Percentiles rank a stretch among this genome's conserved stretches.
Conservation (phyloP, 2,113 vertebrate genomes). For the Lasiurus cinereus region DNA sequence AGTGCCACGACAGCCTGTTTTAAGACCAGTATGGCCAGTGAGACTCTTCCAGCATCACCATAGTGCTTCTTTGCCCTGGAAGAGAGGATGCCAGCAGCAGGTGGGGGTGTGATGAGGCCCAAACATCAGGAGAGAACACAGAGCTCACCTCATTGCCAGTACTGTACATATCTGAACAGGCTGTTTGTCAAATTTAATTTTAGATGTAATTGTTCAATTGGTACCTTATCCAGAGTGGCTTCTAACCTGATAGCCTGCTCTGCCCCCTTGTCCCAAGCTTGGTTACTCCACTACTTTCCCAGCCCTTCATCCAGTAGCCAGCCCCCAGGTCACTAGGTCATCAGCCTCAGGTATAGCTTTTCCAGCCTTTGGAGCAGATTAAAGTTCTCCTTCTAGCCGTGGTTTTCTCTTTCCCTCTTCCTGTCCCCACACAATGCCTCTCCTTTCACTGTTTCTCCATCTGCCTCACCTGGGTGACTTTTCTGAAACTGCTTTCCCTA, state of each 20-base stretch:
- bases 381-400: background rate
- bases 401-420: background rate
- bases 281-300: background rate
- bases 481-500: background rate
- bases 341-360: background rate
- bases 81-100: background rate
- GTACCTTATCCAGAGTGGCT: background rate
- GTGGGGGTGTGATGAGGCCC: rapidly evolving
- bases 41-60: background rate
- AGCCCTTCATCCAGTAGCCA: background rate
- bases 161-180: background rate
- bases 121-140: too few species aligned
- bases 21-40: background rate
- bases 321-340: background rate
- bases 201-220: background rate
- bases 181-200: slow-evolving; percentile 33
- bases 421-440: background rate
- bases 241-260: background rate
- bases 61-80: background rate
- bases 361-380: background rate
- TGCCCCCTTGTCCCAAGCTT: background rate
- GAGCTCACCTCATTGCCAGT: background rate
- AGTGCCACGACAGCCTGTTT: background rate
- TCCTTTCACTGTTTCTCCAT: rapidly evolving
- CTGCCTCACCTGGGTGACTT: background rate